Evolutionary conservation across 2,797 vertebrate genomes (phyloP).

Genomic region (Momotus momota): DNA sequence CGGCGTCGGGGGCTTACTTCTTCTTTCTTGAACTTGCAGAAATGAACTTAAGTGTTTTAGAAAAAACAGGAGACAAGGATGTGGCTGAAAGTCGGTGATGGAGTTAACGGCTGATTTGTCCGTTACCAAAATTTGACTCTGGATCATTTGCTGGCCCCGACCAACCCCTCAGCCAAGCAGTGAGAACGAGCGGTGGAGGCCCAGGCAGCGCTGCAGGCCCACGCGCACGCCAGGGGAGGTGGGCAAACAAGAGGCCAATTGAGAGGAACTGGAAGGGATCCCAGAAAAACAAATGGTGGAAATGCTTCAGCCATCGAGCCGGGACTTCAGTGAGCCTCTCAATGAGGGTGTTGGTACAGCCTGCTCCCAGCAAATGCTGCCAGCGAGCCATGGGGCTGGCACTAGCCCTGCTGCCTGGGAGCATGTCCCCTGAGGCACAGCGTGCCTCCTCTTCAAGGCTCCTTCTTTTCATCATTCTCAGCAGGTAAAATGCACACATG

Average conservation of each 20-base stretch:
- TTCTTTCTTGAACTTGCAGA: background rate
- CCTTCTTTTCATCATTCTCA: background rate
- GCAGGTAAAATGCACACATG: background rate
- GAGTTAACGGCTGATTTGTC: background rate
- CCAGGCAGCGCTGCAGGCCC: background rate
- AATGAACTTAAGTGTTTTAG: background rate
- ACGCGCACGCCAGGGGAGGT: background rate
- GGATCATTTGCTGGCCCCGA: constrained; percentile 18
- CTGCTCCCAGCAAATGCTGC: constrained; percentile 54
- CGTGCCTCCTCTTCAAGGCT: background rate
- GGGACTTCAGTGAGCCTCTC: constrained; percentile 21
- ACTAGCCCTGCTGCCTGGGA: constrained; percentile 28
- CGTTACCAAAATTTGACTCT: background rate
- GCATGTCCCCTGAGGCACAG: background rate
- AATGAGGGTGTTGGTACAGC: constrained; percentile 66
- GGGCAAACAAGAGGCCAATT: constrained; percentile 76
- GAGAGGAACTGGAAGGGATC: constrained; percentile 77
- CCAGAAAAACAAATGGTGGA: constrained; percentile 83
- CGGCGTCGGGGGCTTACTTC: background rate
- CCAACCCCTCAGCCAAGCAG: background rate
- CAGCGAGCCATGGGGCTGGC: background rate
- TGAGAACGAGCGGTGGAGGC: background rate
- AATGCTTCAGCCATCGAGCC: constrained; percentile 64
- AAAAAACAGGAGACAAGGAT: background rate
- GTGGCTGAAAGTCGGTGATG: background rate